These are phyloP conservation scores for Agrotis clavis DNA, from an alignment of 2,888 invertebrate genomes.

Conservation along the genomic window DNA sequence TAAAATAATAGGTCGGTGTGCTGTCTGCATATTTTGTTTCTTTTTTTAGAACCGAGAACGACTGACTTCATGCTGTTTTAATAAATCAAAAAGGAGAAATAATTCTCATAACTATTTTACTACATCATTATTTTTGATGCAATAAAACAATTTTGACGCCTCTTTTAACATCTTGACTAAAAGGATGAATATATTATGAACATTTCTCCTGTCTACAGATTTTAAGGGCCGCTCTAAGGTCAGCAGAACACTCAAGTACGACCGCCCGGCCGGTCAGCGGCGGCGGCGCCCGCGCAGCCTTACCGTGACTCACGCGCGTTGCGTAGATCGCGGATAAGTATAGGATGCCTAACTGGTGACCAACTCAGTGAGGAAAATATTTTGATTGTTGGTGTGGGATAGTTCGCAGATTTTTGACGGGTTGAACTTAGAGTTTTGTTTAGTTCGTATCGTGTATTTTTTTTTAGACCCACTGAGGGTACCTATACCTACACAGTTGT, in stretches of 20 bases:
- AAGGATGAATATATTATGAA: no score
- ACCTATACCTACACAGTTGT: no score
- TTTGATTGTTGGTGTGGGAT: background rate
- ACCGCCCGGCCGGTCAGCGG: constrained; percentile 26
- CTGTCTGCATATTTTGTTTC: background rate
- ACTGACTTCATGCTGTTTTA: no score
- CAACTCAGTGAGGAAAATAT: constrained; percentile 20
- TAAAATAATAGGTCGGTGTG: background rate
- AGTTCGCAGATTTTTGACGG: background rate
- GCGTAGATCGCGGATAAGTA: constrained; percentile 15
- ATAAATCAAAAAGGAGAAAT: no score
- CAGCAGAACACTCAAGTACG: constrained; percentile 39
- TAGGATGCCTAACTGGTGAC: constrained; percentile 52
- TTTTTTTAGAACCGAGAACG: background rate
- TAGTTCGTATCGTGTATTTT: no score
- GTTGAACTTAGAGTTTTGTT: no score
- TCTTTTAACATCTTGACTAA: background rate
- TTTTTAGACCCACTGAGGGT: no score
- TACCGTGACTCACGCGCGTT: constrained; percentile 54
- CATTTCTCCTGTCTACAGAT: constrained; percentile 5
- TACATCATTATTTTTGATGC: no score
- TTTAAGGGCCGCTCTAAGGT: constrained; percentile 33
- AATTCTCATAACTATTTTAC: no score
- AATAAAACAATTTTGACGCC: no score
- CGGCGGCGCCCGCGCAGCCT: constrained; percentile 49